A percentile compares a stretch with the other conserved stretches of the same genome.
Evolutionary conservation across 2,888 invertebrate genomes (phyloP).

Genomic region (Acleris holmiana): DNA sequence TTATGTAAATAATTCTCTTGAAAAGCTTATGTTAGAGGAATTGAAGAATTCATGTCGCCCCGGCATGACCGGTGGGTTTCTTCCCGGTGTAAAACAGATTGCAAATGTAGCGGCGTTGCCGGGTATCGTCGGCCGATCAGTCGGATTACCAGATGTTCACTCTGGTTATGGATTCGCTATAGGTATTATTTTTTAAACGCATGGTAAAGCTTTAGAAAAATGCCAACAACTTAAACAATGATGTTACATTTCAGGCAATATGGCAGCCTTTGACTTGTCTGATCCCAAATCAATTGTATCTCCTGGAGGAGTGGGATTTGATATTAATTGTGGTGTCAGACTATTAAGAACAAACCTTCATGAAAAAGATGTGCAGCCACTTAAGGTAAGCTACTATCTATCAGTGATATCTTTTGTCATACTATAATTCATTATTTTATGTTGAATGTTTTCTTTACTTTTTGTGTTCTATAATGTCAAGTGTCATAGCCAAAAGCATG

Average conservation of each 20-base stretch:
- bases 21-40: conserved; percentile 98
- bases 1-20: conserved; percentile 96
- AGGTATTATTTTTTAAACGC: conserved; percentile 75
- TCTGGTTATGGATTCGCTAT: conserved; percentile 99
- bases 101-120: conserved; percentile 99
- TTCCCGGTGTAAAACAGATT: conserved; percentile 99
- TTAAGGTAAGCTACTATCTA: conserved; percentile 85
- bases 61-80: conserved; percentile 96
- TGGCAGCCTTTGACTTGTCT: conserved; percentile 99
- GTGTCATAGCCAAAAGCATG: too few species aligned
- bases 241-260: conserved; percentile 88
- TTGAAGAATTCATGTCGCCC: conserved; percentile 94
- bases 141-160: conserved; percentile 98
- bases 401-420: too few species aligned
- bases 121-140: conserved; percentile 96
- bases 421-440: too few species aligned
- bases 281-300: conserved; percentile 97
- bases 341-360: conserved; percentile 96
- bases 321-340: conserved; percentile 99
- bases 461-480: too few species aligned
- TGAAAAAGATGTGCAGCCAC: conserved; percentile 96
- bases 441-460: too few species aligned
- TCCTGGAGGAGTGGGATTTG: conserved; percentile 99
- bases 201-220: neutral
- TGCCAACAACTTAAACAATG: neutral